These are phyloP conservation scores for Caranx ignobilis DNA, from an alignment of 2,113 vertebrate genomes.

Conservation along the genomic window DNA sequence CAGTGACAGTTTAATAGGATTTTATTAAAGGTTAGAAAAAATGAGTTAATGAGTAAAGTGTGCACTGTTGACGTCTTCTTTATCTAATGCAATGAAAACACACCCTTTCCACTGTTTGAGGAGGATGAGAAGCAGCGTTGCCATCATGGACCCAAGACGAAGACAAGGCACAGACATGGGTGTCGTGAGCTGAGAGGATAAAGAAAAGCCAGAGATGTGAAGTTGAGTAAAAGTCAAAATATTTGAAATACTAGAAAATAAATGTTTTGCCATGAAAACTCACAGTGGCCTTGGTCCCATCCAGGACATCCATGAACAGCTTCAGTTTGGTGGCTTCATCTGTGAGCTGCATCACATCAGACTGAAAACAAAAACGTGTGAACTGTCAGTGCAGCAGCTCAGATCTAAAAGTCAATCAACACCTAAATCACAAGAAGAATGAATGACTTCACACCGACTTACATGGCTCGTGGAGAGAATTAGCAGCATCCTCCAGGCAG, in stretches of 20 bases:
- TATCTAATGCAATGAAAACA: background rate
- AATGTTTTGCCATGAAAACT: constrained; percentile 54
- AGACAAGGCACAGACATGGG: constrained; percentile 89
- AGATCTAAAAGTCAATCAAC: background rate
- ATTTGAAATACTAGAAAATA: background rate
- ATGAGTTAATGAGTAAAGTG: background rate
- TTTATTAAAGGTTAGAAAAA: background rate
- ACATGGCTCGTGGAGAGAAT: constrained; percentile 94
- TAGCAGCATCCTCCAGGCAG: constrained; percentile 95
- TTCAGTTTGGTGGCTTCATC: constrained; percentile 86
- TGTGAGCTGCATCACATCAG: constrained; percentile 92
- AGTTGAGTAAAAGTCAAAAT: background rate
- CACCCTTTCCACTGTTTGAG: constrained; percentile 96
- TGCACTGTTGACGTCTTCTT: too few species aligned
- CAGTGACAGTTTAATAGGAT: background rate
- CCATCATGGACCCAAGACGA: constrained; percentile 94
- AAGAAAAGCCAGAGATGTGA: background rate
- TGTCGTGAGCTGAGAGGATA: constrained; percentile 85
- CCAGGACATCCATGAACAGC: constrained; percentile 94
- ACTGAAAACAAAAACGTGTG: constrained; percentile 76
- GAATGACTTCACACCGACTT: constrained; percentile 59
- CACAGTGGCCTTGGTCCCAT: constrained; percentile 91
- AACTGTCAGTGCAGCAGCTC: background rate
- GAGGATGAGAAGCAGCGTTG: constrained; percentile 93
- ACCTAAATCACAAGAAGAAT: background rate